phyloP scores from a whole-genome alignment of 2,113 vertebrate genomes.

The Aegithalos caudatus region DNA sequence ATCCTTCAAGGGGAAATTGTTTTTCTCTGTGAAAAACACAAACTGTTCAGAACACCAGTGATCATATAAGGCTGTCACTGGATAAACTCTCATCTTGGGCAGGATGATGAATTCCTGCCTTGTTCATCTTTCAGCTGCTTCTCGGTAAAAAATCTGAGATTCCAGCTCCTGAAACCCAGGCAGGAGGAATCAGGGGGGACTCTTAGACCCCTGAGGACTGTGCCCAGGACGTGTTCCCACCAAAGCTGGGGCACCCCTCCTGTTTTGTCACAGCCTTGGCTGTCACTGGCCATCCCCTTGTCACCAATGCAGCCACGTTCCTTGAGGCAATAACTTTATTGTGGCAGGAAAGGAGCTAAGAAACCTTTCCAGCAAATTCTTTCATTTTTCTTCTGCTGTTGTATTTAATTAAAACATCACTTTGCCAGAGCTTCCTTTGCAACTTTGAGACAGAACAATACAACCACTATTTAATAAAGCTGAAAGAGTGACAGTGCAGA shows the following conservation, averaged over 20 bases:
- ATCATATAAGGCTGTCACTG: background rate
- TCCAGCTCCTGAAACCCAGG: background rate
- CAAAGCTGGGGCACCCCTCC: fast-evolving
- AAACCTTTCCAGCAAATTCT: background rate
- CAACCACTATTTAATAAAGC: background rate
- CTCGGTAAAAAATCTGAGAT: background rate
- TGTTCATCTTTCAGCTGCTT: background rate
- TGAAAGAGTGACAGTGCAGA: background rate
- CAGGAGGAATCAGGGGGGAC: background rate
- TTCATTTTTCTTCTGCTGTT: background rate
- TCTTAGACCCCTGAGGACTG: background rate
- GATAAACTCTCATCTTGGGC: background rate
- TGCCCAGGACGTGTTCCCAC: background rate
- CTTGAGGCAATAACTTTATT: background rate
- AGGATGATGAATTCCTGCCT: background rate
- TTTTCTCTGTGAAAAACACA: background rate
- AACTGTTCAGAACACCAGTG: background rate
- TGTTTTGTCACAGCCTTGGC: background rate
- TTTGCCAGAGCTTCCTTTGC: background rate
- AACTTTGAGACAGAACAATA: background rate
- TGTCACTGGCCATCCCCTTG: background rate
- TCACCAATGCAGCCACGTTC: background rate
- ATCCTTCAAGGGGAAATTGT: background rate
- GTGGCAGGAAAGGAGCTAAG: background rate
- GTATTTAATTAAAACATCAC: background rate